Conservation (phyloP, 2,888 invertebrate species). For the Herminia tarsipennalis region DNA sequence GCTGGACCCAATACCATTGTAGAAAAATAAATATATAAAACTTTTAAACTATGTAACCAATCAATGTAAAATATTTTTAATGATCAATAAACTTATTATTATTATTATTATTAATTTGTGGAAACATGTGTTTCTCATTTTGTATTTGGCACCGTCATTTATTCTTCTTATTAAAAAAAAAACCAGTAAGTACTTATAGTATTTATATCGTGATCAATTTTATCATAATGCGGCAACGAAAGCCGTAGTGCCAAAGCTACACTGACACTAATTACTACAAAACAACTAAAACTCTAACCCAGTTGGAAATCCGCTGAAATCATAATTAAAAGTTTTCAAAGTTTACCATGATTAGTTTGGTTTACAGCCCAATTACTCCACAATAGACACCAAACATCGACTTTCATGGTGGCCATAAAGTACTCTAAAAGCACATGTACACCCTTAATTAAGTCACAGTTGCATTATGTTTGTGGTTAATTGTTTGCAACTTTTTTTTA, state of each 20-base stretch:
- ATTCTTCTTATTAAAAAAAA: no score
- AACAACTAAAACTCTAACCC: slow-evolving; percentile 2
- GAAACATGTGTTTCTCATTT: no score
- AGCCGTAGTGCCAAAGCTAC: background rate
- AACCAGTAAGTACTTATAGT: no score
- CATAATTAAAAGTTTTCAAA: slow-evolving; percentile 38
- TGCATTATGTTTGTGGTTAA: background rate
- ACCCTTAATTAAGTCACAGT: slow-evolving; percentile 17
- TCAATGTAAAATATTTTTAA: no score
- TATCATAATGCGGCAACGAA: background rate
- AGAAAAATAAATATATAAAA: no score
- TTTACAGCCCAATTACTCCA: slow-evolving; percentile 35
- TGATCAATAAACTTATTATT: no score
- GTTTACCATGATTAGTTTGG: slow-evolving; percentile 25
- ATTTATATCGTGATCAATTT: no score
- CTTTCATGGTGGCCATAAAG: slow-evolving; percentile 28
- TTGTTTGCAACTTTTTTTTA: background rate
- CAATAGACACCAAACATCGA: slow-evolving; percentile 27
- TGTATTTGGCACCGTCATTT: no score
- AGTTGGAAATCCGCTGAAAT: slow-evolving; percentile 19
- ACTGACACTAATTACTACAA: slow-evolving; percentile 3
- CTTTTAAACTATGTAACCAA: no score
- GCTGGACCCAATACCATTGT: no score
- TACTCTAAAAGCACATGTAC: slow-evolving; percentile 5
- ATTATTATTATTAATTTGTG: no score